Base-by-base conservation (phyloP, 2,797 vertebrate genomes). In the Leptoclinus maculatus region DNA sequence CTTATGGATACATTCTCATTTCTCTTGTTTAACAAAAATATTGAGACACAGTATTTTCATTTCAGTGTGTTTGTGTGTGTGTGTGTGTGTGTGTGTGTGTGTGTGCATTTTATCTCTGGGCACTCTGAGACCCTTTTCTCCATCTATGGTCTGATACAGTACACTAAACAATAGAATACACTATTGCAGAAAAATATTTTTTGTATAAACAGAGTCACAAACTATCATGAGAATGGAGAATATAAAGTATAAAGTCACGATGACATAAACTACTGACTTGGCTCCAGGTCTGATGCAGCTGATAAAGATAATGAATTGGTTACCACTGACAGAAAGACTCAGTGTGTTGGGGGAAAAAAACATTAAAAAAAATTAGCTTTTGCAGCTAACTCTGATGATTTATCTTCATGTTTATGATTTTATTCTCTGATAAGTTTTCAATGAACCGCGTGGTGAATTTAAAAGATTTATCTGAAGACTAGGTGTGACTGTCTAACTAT, bases 251-350 rank as follows among this genome's bases (percentile, higher is more conserved):
- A 2, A 51, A 32, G 25, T 25, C 17, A 11, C 32, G 0, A 62
- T 63, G 21, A 67, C 65, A 25, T 38, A 8, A 19, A 53, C 21
- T 25, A 29, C 6, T 29, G 64, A 60, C 9, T 59, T 74, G 66
- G 43, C 43, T 29, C 6, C 2, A 29, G 12, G 14, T 47, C 38
- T 62, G 36, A 47, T 60, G 32, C 12, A 14, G 38, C 27, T 71
- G 60, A 45, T 60, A 19, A 54, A 36, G 29, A 66, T 47, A 7
- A 74, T 59, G 17, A 51, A 74, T 74, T 57, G 23, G 43, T 11
- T 27, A 2, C 27, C 17, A n/a, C 25, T 65, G 66, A 75, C 65
- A 51, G 58, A 45, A 53, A 53, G 59, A 65, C 25, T 49, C 27
- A 39, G 25, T 58, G 38, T 63, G n/a, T 17, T 38, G 36, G 27